Conservation (phyloP, 2,113 vertebrate genomes). For the Geococcyx californianus region DNA sequence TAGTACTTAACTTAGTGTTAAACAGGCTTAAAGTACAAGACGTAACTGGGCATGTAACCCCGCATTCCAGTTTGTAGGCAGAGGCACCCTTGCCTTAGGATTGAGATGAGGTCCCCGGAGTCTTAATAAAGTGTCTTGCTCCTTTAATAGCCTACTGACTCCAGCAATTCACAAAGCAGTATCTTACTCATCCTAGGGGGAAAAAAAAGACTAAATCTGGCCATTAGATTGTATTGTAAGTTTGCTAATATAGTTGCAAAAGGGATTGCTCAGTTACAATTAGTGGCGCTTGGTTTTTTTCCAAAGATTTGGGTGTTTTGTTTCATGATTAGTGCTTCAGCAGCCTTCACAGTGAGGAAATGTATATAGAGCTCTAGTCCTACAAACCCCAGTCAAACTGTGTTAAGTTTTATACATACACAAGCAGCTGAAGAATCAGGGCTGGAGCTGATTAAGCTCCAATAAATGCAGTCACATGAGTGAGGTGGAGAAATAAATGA, state of each 20-base stretch:
- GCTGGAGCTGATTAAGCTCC: not conserved
- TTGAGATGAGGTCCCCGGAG: not conserved
- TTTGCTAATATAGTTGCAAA: not conserved
- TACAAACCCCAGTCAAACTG: not conserved
- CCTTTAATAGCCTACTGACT: not conserved
- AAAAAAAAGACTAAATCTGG: not conserved
- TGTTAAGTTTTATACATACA: not conserved
- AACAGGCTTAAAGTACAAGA: not conserved
- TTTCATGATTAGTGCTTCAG: not conserved
- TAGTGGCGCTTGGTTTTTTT: not conserved
- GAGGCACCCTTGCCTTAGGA: not conserved
- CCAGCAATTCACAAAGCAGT: not conserved
- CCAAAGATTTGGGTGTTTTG: not conserved
- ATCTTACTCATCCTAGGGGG: not conserved
- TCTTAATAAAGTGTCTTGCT: not conserved
- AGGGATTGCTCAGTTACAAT: not conserved
- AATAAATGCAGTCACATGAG: not conserved
- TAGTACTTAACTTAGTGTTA: not conserved
- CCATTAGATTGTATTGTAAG: not conserved
- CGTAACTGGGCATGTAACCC: not conserved
- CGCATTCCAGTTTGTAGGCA: accelerated
- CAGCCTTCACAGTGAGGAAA: not conserved
- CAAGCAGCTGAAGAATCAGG: not conserved
- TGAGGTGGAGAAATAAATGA: not conserved
- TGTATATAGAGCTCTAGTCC: not conserved